Conservation (phyloP, 2,888 invertebrate species). For the Pheosia tremula region DNA sequence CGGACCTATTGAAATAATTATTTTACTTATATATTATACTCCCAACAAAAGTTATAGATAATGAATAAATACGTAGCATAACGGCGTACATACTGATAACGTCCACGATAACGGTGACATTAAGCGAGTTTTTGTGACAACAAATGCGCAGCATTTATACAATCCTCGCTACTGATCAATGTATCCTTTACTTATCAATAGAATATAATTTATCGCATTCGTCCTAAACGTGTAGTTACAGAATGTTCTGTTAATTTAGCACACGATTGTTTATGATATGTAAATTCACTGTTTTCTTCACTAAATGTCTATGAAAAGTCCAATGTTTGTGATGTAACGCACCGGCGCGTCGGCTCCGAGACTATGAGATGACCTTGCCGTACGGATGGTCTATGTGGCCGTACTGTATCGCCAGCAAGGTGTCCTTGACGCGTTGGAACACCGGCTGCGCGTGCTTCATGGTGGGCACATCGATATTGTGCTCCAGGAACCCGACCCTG, state of each 20-base stretch:
- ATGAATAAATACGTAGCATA: constrained; percentile 42
- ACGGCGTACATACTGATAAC: constrained; percentile 40
- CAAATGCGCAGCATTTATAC: constrained; percentile 46
- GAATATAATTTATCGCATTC: constrained; percentile 53
- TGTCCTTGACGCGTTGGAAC: constrained; percentile 89
- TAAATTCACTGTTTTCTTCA: constrained; percentile 37
- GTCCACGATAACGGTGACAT: constrained; percentile 37
- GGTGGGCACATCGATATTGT: constrained; percentile 89
- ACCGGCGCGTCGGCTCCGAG: constrained; percentile 21
- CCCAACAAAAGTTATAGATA: constrained; percentile 24
- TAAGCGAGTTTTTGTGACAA: constrained; percentile 41
- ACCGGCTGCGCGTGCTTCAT: constrained; percentile 89
- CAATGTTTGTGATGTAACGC: constrained; percentile 14
- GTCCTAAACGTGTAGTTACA: constrained; percentile 49
- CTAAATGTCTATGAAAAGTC: constrained; percentile 26
- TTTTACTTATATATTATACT: constrained; percentile 23
- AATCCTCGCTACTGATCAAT: constrained; percentile 38
- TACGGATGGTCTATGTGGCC: constrained; percentile 93
- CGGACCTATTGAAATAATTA: constrained; percentile 25
- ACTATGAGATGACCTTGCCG: constrained; percentile 84
- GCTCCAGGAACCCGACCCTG: constrained; percentile 91
- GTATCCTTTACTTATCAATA: constrained; percentile 51
- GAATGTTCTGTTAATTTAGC: constrained; percentile 40
- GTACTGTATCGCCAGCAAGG: constrained; percentile 95
- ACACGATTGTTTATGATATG: constrained; percentile 23